Evolutionary conservation across 2,113 vertebrate genomes (phyloP).

Genomic region (Piprites chloris): DNA sequence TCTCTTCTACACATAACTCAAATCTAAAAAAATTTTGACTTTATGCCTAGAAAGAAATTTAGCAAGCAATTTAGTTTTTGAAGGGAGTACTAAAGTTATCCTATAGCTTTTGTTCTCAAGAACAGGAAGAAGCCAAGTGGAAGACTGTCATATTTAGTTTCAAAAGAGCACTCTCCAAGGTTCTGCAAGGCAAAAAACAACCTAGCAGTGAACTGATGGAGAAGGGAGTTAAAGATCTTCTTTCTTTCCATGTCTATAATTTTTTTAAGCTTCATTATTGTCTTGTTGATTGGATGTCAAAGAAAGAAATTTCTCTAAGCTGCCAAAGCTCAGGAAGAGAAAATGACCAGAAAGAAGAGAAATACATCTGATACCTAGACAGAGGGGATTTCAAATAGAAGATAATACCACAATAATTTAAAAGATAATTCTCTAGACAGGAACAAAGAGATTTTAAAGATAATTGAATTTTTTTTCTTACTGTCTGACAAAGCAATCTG

Average conservation of each 20-base stretch:
- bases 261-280: background rate
- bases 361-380: background rate
- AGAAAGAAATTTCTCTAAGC: background rate
- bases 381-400: background rate
- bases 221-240: background rate
- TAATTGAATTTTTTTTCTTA: background rate
- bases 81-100: conserved; percentile 32
- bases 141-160: conserved; percentile 25
- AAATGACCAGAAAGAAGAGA: background rate
- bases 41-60: conserved; percentile 62
- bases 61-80: conserved; percentile 46
- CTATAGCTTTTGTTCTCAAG: conserved; percentile 20
- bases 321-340: background rate
- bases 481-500: background rate
- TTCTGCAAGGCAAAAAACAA: background rate
- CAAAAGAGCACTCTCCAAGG: background rate
- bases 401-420: background rate
- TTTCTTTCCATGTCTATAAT: background rate
- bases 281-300: background rate
- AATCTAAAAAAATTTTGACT: conserved; percentile 56
- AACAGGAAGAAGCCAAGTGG: background rate
- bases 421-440: background rate
- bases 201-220: background rate
- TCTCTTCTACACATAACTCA: conserved; percentile 46
- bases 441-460: background rate